These are phyloP conservation scores for Dendrolimus punctatus DNA, from an alignment of 1,140 invertebrate species.

Conservation along the genomic window DNA sequence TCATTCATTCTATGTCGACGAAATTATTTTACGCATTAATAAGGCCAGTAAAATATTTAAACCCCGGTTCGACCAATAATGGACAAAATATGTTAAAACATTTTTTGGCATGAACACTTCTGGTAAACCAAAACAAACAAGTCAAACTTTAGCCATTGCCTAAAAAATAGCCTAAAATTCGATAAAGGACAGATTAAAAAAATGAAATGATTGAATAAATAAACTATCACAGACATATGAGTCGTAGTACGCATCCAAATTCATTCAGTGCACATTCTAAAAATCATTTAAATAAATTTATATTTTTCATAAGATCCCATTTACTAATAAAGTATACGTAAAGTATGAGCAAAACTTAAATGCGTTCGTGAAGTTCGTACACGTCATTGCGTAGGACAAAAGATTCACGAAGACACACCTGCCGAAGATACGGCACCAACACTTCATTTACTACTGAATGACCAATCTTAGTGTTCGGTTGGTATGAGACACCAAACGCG, in stretches of 20 bases:
- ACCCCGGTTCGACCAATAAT: neutral
- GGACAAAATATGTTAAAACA: neutral
- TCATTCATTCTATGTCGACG: no score
- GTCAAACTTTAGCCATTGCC: slow-evolving; percentile 51
- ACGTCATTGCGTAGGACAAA: no score
- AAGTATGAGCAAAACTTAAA: no score
- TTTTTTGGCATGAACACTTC: neutral
- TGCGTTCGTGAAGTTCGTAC: no score
- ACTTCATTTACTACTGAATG: no score
- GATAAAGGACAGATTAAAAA: slow-evolving; percentile 17
- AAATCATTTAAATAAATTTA: slow-evolving; percentile 21
- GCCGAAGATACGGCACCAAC: no score
- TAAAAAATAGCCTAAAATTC: slow-evolving; percentile 23
- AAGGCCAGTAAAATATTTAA: no score
- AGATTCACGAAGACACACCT: no score
- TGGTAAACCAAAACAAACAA: no score
- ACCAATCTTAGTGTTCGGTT: no score
- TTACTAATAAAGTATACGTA: slow-evolving; percentile 6
- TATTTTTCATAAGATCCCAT: slow-evolving; percentile 52
- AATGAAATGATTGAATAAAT: slow-evolving; percentile 53
- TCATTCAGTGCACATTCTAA: slow-evolving; percentile 35
- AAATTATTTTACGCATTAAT: no score
- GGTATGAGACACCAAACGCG: no score
- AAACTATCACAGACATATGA: slow-evolving; percentile 67
- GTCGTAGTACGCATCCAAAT: slow-evolving; percentile 44